phyloP scores from a whole-genome alignment of 2,888 invertebrate species.

The Erebia epiphron region DNA sequence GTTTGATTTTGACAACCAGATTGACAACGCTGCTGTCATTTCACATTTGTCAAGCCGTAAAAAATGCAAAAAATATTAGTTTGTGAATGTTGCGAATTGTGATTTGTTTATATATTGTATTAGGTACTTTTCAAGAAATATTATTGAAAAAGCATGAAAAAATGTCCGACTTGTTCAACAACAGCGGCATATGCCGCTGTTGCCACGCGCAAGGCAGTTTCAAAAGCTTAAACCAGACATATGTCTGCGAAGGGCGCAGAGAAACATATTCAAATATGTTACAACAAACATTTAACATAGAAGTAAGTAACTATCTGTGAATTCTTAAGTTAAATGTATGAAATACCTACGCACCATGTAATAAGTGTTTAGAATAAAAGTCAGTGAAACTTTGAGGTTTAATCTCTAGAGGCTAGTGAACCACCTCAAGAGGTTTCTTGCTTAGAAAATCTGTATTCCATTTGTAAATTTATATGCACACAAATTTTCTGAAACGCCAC shows the following conservation, averaged over 20 bases:
- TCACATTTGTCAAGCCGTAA: too few relatives aligned
- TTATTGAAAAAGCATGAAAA: conserved; percentile 26
- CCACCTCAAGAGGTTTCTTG: not conserved
- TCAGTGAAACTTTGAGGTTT: not conserved
- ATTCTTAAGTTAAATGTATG: not conserved
- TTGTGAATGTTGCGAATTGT: too few relatives aligned
- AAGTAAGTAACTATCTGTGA: conserved; percentile 52
- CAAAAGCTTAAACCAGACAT: conserved; percentile 51
- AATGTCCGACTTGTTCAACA: conserved; percentile 54
- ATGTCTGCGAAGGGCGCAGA: conserved; percentile 46
- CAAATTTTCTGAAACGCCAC: too few relatives aligned
- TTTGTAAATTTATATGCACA: not conserved
- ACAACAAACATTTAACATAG: conserved; percentile 56
- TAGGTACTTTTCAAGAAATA: not conserved
- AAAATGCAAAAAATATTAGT: too few relatives aligned
- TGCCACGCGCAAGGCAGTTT: conserved; percentile 63
- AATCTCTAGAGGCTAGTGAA: not conserved
- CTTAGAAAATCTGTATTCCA: not conserved
- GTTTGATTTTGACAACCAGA: too few relatives aligned
- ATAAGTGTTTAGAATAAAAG: not conserved
- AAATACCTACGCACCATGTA: not conserved
- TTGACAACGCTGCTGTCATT: too few relatives aligned
- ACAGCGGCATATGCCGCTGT: conserved; percentile 64
- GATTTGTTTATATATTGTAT: too few relatives aligned
- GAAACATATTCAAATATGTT: conserved; percentile 59